A percentile compares a stretch with the other conserved stretches of the same genome.
These are phyloP conservation scores for Toxotes chatareus DNA, from an alignment of 2,113 vertebrate species.

Conservation along the genomic window DNA sequence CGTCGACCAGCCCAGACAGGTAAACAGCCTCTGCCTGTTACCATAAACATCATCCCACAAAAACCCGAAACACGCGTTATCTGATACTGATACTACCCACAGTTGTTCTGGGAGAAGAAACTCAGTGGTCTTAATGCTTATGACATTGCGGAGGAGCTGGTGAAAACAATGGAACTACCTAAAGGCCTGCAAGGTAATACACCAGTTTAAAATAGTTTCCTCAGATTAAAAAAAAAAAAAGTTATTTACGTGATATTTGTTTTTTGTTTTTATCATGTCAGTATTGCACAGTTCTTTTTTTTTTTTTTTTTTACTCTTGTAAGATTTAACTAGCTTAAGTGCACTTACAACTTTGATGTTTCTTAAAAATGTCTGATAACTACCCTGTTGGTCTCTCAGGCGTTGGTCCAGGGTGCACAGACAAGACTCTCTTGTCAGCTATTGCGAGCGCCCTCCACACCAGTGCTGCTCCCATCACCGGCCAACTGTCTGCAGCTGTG, in stretches of 20 bases:
- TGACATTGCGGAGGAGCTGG: slow-evolving; percentile 97
- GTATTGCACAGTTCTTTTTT: neutral
- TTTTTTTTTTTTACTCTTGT: too few species aligned
- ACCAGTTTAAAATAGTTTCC: neutral
- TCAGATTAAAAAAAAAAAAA: neutral
- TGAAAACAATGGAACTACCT: slow-evolving; percentile 98
- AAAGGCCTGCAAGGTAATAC: slow-evolving; percentile 94
- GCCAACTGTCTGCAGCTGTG: slow-evolving; percentile 95
- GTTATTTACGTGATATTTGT: neutral
- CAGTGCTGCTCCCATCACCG: slow-evolving; percentile 95
- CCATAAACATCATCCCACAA: neutral
- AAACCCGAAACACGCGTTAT: neutral
- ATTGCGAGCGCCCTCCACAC: slow-evolving; percentile 98
- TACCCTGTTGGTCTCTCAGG: slow-evolving; percentile 78
- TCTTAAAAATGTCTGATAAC: neutral
- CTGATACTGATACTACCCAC: slow-evolving; percentile 29
- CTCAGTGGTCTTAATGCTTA: slow-evolving; percentile 95
- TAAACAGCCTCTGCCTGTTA: slow-evolving; percentile 60
- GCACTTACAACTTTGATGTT: neutral
- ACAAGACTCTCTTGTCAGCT: slow-evolving; percentile 95
- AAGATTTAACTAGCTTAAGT: neutral
- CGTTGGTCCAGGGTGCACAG: slow-evolving; percentile 96
- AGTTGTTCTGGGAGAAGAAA: slow-evolving; percentile 99
- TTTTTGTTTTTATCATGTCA: neutral
- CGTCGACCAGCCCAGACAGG: slow-evolving; percentile 98